phyloP scores from a whole-genome alignment of 2,113 vertebrate species.

The Phycodurus eques region DNA sequence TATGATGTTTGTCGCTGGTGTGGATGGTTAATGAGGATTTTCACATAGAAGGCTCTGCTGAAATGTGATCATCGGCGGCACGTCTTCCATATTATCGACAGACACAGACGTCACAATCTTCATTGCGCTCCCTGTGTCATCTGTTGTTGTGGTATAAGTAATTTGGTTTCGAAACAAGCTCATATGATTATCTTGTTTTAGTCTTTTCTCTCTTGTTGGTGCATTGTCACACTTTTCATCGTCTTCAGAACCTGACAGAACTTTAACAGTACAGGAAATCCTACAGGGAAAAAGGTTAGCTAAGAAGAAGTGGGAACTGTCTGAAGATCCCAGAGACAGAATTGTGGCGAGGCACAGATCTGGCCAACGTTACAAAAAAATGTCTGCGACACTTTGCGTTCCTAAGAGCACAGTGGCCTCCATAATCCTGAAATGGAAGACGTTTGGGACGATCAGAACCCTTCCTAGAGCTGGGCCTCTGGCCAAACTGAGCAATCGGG shows the following conservation, averaged over 20 bases:
- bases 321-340: too few species aligned
- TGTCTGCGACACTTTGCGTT: too few species aligned
- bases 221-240: slow-evolving; percentile 46
- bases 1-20: slow-evolving; percentile 55
- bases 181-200: slow-evolving; percentile 45
- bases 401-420: too few species aligned
- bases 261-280: too few species aligned
- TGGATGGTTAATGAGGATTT: slow-evolving; percentile 6
- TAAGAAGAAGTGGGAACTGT: too few species aligned
- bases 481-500: too few species aligned
- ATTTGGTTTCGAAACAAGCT: slow-evolving; percentile 57
- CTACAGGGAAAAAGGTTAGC: too few species aligned
- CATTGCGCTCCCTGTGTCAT: slow-evolving; percentile 38
- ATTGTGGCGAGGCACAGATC: too few species aligned
- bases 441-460: too few species aligned
- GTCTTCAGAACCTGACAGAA: slow-evolving; percentile 51
- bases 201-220: slow-evolving; percentile 46
- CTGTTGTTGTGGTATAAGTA: slow-evolving; percentile 31
- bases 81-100: slow-evolving; percentile 57
- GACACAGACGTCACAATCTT: slow-evolving; percentile 70
- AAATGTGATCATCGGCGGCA: slow-evolving; percentile 60
- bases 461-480: too few species aligned
- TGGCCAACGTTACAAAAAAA: too few species aligned
- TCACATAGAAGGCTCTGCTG: slow-evolving; percentile 44
- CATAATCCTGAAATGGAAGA: too few species aligned